Conservation (phyloP, 2,888 invertebrate genomes). For the Lasius platythorax region DNA sequence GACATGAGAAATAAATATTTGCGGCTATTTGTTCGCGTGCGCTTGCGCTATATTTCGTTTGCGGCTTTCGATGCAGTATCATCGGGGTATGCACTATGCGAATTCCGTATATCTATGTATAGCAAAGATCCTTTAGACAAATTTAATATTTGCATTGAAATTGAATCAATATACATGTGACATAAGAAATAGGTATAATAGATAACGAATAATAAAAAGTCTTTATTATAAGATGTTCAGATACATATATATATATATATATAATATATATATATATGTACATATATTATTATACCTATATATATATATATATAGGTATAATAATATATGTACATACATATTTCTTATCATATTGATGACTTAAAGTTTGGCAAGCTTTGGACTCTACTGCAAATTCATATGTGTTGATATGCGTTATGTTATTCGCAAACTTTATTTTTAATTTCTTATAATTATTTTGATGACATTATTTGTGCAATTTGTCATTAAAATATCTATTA, state of each 20-base stretch:
- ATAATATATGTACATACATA: background rate
- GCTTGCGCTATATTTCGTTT: slow-evolving; percentile 57
- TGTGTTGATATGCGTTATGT: background rate
- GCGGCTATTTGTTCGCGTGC: slow-evolving; percentile 61
- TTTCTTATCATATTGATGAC: background rate
- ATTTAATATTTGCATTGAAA: background rate
- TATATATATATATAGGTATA: too few species aligned
- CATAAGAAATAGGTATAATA: background rate
- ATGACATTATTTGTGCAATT: background rate
- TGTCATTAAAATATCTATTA: slow-evolving; percentile 3
- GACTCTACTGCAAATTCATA: background rate
- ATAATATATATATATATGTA: too few species aligned
- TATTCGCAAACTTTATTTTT: background rate
- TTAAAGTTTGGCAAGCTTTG: background rate
- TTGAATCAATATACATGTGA: background rate
- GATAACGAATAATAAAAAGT: background rate
- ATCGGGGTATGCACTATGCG: background rate
- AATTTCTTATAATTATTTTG: background rate
- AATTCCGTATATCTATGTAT: background rate
- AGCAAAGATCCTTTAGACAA: background rate
- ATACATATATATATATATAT: too few species aligned
- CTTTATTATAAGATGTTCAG: background rate
- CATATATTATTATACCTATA: too few species aligned
- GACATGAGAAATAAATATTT: slow-evolving; percentile 65
- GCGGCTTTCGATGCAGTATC: slow-evolving; percentile 40